Conservation (phyloP, 92 coral and sea anemone genomes). For the Epizoanthus stellaris region DNA sequence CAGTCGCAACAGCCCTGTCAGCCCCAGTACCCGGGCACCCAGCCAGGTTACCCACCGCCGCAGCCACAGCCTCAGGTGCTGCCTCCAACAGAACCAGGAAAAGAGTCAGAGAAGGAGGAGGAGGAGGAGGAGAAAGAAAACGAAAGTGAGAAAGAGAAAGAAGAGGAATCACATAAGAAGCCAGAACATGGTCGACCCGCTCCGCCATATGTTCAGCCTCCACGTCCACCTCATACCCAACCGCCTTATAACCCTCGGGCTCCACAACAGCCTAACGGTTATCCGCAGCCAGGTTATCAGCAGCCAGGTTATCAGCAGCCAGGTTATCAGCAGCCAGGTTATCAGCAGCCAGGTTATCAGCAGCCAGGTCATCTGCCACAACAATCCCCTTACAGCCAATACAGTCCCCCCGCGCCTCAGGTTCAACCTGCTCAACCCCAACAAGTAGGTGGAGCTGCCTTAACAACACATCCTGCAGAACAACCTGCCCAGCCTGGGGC, state of each 20-base stretch:
- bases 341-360: too few species aligned
- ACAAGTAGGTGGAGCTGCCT: not conserved
- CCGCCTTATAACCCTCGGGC: not conserved
- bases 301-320: too few species aligned
- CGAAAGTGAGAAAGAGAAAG: not conserved
- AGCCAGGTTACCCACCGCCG: slow-evolving; percentile 19
- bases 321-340: too few species aligned
- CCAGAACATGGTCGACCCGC: slow-evolving; percentile 11
- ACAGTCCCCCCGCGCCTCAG: not conserved
- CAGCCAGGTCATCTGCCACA: too few species aligned
- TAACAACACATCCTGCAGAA: not conserved
- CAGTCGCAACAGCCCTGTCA: slow-evolving; percentile 30
- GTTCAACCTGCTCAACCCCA: not conserved
- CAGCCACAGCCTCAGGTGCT: slow-evolving; percentile 18
- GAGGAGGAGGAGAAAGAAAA: not conserved
- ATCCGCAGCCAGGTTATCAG: too few species aligned
- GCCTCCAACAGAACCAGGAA: not conserved
- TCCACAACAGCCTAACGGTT: not conserved
- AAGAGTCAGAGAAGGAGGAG: not conserved
- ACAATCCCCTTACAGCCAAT: too few species aligned
- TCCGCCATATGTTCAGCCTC: slow-evolving; percentile 17
- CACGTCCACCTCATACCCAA: not conserved
- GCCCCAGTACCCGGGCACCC: slow-evolving; percentile 23
- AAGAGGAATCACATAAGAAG: slow-evolving; percentile 12
- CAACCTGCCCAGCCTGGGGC: not conserved